These are phyloP conservation scores for Triops cancriformis DNA, from an alignment of 1,140 invertebrate genomes.

Conservation along the genomic window DNA sequence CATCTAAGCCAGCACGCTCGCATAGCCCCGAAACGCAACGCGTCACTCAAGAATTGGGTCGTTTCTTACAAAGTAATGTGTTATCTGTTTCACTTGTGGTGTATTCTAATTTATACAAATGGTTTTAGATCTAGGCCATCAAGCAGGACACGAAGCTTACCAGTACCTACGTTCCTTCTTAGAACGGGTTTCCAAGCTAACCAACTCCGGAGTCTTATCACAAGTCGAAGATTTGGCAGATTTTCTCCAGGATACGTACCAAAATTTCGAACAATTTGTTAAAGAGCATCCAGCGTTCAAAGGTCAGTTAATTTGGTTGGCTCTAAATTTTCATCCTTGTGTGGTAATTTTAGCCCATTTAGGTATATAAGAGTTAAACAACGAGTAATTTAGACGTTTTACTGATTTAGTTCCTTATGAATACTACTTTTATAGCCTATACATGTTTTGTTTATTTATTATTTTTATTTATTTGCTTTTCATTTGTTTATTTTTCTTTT, in stretches of 20 bases:
- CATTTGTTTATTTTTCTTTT: conserved; percentile 28
- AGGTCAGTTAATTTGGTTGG: conserved; percentile 41
- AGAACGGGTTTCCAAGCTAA: conserved; percentile 31
- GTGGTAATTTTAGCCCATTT: too few species aligned
- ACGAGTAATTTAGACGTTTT: too few species aligned
- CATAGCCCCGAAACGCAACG: conserved; percentile 25
- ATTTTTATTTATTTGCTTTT: too few species aligned
- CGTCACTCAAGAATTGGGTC: conserved; percentile 19
- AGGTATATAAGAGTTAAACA: too few species aligned
- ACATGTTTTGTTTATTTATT: too few species aligned
- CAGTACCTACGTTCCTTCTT: conserved; percentile 6
- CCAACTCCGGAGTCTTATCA: conserved; percentile 47
- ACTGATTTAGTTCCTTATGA: too few species aligned
- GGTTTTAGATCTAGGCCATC: conserved; percentile 16
- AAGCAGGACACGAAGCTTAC: conserved; percentile 25
- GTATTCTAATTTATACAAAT: background rate
- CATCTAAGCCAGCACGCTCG: background rate
- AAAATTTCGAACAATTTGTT: conserved; percentile 63
- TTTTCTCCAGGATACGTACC: conserved; percentile 83
- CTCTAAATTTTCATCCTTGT: too few species aligned
- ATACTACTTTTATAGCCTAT: too few species aligned
- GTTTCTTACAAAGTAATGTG: conserved; percentile 14
- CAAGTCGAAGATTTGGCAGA: conserved; percentile 81
- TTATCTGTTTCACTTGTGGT: background rate
- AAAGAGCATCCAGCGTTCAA: conserved; percentile 60